Evolutionary conservation across 2,797 vertebrate genomes (phyloP).

Genomic region (Staurois parvus): DNA sequence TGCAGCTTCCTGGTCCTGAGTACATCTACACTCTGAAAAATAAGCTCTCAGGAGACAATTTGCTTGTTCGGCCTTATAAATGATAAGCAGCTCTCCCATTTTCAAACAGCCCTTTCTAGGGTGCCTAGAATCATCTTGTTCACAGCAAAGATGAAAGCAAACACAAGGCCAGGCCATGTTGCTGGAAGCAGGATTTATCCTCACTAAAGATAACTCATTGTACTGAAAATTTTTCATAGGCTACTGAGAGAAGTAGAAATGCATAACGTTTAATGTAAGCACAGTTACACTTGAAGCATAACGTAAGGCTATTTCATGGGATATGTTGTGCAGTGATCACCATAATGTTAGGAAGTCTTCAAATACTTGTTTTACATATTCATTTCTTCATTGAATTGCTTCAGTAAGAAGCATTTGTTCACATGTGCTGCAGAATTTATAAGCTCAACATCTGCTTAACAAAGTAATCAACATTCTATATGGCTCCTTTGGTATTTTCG

Average conservation of each 20-base stretch:
- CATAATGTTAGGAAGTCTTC: neutral
- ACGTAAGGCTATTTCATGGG: neutral
- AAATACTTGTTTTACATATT: neutral
- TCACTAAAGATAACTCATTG: neutral
- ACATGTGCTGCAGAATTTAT: slow-evolving; percentile 20
- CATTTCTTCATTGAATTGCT: slow-evolving; percentile 12
- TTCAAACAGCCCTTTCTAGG: too few species aligned
- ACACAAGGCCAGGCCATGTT: neutral
- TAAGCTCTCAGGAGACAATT: too few species aligned
- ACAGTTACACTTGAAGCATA: neutral
- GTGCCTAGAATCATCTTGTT: neutral
- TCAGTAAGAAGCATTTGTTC: slow-evolving; percentile 17
- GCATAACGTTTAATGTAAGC: neutral
- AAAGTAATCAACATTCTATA: slow-evolving; percentile 58
- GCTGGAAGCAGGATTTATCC: neutral
- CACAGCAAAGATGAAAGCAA: neutral
- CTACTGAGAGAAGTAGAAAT: neutral
- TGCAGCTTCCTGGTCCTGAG: too few species aligned
- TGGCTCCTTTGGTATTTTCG: slow-evolving; percentile 56
- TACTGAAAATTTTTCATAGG: neutral
- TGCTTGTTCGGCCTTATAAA: too few species aligned
- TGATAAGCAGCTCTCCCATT: too few species aligned
- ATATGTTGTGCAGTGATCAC: neutral
- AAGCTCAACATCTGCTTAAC: slow-evolving; percentile 49
- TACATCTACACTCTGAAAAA: too few species aligned